phyloP scores from a whole-genome alignment of 2,113 vertebrate species.

The Prietella phreatophila region DNA sequence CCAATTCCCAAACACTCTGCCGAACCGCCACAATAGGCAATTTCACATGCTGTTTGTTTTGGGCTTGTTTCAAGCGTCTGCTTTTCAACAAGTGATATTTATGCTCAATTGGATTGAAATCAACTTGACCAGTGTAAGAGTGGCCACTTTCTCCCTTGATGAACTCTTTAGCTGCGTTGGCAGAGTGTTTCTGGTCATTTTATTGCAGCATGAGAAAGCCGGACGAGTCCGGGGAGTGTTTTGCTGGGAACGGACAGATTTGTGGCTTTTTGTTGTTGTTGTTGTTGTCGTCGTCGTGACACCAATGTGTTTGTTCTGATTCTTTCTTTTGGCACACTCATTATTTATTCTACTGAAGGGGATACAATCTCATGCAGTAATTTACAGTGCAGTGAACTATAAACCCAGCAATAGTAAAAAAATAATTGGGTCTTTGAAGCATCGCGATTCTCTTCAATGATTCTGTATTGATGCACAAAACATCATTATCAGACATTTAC shows the following conservation, averaged over 20 bases:
- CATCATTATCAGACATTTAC: neutral
- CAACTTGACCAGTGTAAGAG: neutral
- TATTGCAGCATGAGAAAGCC: neutral
- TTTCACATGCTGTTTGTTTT: constrained; percentile 21
- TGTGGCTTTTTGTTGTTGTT: neutral
- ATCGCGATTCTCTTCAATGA: neutral
- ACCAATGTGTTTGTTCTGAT: neutral
- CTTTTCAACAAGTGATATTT: constrained; percentile 21
- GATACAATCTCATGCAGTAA: neutral
- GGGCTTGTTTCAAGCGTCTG: constrained; percentile 16
- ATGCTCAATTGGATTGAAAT: constrained; percentile 21
- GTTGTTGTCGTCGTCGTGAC: neutral
- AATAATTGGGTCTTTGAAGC: neutral
- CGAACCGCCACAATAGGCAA: neutral
- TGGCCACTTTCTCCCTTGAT: constrained; percentile 1
- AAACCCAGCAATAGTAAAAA: neutral
- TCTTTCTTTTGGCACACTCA: neutral
- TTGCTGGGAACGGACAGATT: neutral
- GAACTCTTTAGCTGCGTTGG: neutral
- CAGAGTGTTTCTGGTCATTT: neutral
- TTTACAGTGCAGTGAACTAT: neutral
- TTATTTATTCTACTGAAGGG: neutral
- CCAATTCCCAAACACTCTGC: neutral
- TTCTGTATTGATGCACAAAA: neutral
- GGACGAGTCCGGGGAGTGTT: neutral